phyloP scores from a whole-genome alignment of 2,113 vertebrate genomes.

The Tamias sibiricus region DNA sequence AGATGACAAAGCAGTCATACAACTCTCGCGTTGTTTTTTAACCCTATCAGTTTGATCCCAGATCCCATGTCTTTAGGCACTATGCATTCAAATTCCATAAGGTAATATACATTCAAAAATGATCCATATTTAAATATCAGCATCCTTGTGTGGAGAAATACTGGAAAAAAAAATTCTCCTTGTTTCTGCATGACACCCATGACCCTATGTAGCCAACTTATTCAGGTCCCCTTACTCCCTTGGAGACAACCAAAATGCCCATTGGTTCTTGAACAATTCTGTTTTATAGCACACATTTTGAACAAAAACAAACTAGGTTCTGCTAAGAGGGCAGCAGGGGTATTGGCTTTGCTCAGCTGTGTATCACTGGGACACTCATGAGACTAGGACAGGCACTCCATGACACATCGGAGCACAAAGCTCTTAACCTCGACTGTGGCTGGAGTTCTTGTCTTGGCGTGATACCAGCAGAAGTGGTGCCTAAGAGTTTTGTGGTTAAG shows the following conservation, averaged over 20 bases:
- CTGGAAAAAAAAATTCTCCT: neutral
- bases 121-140: neutral
- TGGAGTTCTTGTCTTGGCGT: neutral
- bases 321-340: neutral
- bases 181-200: neutral
- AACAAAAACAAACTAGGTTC: neutral
- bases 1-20: neutral
- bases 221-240: neutral
- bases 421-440: rapidly evolving
- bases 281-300: rapidly evolving
- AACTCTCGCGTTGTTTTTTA: neutral
- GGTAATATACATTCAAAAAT: neutral
- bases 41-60: neutral
- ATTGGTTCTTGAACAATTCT: neutral
- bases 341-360: neutral
- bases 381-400: neutral
- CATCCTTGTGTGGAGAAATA: neutral
- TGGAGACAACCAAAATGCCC: neutral
- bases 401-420: too few relatives aligned
- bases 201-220: neutral
- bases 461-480: neutral
- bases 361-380: neutral
- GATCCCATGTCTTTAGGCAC: neutral
- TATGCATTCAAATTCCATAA: neutral
- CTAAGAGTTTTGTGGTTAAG: neutral